Evolutionary conservation across 2,888 invertebrate genomes (phyloP), one percentile per base, ranked within the genome.

Genomic region (Vanessa cardui): DNA sequence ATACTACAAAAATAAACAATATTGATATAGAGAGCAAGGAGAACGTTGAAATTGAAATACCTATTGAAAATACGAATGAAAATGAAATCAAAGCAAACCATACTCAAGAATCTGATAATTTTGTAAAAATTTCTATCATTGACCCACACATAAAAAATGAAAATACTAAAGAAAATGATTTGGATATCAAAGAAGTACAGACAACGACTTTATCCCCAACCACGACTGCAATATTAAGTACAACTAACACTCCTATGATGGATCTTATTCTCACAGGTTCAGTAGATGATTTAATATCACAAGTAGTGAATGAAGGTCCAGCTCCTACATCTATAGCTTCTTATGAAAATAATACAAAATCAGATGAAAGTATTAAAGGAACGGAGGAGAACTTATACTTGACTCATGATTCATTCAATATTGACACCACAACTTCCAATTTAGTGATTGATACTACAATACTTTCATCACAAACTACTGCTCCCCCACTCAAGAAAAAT

Each of bases 201-300:
- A 72, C 72, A 44, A 70, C 70, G n/a, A 65, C 68, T 58, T 18
- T 59, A 39, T 58, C 69, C 58, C 75, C 80, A 68, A 62, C 77
- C 7, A 77, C 79, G 5, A 74, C 78, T 7, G 44, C 61, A 72
- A 45, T 72, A 21, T 54, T 75, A 49, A 78, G 56, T 20, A 47
- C 64, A 33, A 64, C 58, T 15, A 60, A 47, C 18, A 16, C 68
- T 44, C 66, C 60, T 33, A 86, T 88, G 5, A 86, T 90, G 16
- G 92, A 92, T 75, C 83, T 87, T 60, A 81, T 90, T 72, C 78
- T 93, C 71, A 86, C 90, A 1, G 92, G 88, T 72, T 93, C 93
- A 3, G 91, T 93, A 87, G 90, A 82, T 65, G 91, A 93, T 77
- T 81, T 93, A 74, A 49, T 93, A n/a, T 92, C 89, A n/a, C 93